phyloP scores from a whole-genome alignment of 2,888 invertebrate species.

The Panopea generosa region DNA sequence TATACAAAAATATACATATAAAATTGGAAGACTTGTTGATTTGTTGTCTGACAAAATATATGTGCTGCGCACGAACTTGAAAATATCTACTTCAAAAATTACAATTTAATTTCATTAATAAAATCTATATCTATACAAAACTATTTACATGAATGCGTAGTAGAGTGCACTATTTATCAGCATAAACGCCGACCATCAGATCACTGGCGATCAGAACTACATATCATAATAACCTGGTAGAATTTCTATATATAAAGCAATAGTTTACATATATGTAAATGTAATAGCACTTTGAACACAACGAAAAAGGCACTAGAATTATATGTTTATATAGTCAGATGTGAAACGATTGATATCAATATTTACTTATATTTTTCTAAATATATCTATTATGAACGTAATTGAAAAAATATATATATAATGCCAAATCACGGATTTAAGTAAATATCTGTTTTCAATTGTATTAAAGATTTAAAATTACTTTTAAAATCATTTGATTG shows the following conservation, averaged over 20 bases:
- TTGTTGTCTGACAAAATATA: slow-evolving; percentile 39
- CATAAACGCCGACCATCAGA: background rate
- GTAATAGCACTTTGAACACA: slow-evolving; percentile 63
- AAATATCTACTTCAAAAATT: slow-evolving; percentile 1
- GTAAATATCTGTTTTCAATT: too few species aligned
- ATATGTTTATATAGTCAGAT: background rate
- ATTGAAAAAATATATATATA: too few species aligned
- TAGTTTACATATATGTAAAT: background rate
- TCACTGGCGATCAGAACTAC: too few species aligned
- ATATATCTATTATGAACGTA: too few species aligned
- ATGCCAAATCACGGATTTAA: too few species aligned
- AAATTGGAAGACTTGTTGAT: slow-evolving; percentile 51
- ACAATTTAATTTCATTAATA: background rate
- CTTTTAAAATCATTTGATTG: too few species aligned
- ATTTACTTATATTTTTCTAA: too few species aligned
- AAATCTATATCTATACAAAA: slow-evolving; percentile 21
- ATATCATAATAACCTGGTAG: too few species aligned
- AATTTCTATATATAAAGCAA: background rate
- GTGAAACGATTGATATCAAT: background rate
- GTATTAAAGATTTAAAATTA: too few species aligned
- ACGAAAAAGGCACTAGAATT: background rate
- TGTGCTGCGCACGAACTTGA: slow-evolving; percentile 43
- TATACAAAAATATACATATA: slow-evolving; percentile 8
- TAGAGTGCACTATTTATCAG: slow-evolving; percentile 24
- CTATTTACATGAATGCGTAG: slow-evolving; percentile 26